Percentiles rank a stretch among this genome's conserved stretches.
Evolutionary conservation across 2,797 vertebrate species (phyloP).

Genomic region (Poeciliopsis paucimaculata): DNA sequence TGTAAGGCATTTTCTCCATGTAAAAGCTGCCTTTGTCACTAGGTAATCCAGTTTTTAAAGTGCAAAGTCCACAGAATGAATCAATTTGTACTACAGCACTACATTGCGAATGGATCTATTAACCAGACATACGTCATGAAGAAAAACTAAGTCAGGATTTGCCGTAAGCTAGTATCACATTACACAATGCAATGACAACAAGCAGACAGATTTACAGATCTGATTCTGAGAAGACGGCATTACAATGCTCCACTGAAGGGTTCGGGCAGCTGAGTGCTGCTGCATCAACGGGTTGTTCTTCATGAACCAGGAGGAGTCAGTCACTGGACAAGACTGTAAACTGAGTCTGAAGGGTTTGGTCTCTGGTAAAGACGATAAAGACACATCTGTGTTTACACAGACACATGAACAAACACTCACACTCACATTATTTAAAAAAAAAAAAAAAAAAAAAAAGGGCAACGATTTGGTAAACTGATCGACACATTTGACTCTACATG

Average conservation of each 20-base stretch:
- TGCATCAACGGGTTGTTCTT: slow-evolving; percentile 44
- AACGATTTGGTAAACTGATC: slow-evolving; percentile 37
- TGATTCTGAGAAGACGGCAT: slow-evolving; percentile 46
- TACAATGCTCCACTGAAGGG: slow-evolving; percentile 42
- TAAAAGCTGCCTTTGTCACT: slow-evolving; percentile 81
- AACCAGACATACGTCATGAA: slow-evolving; percentile 64
- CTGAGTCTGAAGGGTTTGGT: slow-evolving; percentile 34
- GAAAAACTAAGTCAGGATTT: slow-evolving; percentile 58
- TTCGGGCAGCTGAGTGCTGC: slow-evolving; percentile 48
- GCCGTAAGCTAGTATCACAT: slow-evolving; percentile 50
- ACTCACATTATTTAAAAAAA: slow-evolving; percentile 21
- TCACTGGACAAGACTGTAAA: slow-evolving; percentile 60
- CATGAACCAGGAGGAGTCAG: slow-evolving; percentile 37
- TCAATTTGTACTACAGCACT: slow-evolving; percentile 72
- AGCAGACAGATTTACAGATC: slow-evolving; percentile 56
- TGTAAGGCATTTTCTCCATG: slow-evolving; percentile 76
- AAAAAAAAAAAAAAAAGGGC: background rate
- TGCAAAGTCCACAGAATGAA: slow-evolving; percentile 80
- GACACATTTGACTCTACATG: slow-evolving; percentile 14
- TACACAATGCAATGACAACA: slow-evolving; percentile 61
- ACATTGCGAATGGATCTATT: slow-evolving; percentile 69
- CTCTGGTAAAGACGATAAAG: slow-evolving; percentile 20
- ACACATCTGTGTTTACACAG: slow-evolving; percentile 22
- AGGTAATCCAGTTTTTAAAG: slow-evolving; percentile 79
- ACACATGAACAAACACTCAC: slow-evolving; percentile 24